phyloP scores from a whole-genome alignment of 2,797 vertebrate species.

The Florisuga fusca region DNA sequence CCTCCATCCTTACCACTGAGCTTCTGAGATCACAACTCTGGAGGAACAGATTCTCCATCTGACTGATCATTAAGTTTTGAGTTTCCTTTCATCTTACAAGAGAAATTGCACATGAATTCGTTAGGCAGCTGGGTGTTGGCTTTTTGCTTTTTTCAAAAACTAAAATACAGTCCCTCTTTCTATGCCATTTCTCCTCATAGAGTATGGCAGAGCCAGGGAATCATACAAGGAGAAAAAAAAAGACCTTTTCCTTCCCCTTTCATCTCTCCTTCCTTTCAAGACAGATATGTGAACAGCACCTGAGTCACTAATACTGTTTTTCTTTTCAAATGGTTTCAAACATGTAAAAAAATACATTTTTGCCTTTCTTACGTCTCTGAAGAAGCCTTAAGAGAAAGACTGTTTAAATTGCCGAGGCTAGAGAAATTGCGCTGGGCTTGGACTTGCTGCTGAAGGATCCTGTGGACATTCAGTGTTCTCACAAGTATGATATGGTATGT shows the following conservation, averaged over 20 bases:
- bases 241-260: background rate
- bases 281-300: background rate
- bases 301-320: background rate
- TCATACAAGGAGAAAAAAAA: background rate
- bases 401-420: background rate
- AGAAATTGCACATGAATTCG: background rate
- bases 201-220: background rate
- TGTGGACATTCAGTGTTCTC: background rate
- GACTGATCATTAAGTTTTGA: background rate
- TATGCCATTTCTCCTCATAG: background rate
- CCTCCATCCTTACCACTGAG: rapidly evolving
- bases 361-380: background rate
- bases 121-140: background rate
- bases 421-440: background rate
- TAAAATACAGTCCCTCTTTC: background rate
- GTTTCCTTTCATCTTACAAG: background rate
- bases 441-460: background rate
- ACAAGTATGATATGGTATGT: rapidly evolving
- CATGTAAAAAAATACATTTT: slow-evolving; percentile 26
- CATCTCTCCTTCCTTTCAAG: background rate
- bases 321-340: background rate
- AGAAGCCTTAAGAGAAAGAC: background rate
- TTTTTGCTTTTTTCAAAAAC: background rate
- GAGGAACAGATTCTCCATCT: background rate
- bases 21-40: background rate